phyloP scores from a whole-genome alignment of 2,888 invertebrate species.

The Beris chalybata region DNA sequence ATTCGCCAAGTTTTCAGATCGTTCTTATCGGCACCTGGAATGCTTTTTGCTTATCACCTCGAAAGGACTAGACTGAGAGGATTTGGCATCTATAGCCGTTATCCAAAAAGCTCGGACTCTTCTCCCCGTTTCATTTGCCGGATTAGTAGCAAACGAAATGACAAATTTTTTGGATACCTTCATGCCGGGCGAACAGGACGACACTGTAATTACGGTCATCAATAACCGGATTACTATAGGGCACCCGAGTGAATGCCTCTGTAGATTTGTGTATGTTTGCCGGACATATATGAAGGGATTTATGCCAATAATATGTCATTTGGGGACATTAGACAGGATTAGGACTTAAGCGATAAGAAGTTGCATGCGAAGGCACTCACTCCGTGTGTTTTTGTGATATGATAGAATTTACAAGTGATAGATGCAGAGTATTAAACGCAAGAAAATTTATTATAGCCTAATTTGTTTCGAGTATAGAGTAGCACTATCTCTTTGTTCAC shows the following conservation, averaged over 20 bases:
- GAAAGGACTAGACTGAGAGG: too few relatives aligned
- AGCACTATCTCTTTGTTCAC: too few relatives aligned
- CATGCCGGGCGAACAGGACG: conserved; percentile 2
- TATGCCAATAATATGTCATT: conserved; percentile 27
- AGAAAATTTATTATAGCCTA: too few relatives aligned
- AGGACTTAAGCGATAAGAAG: conserved; percentile 1
- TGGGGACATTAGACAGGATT: background rate
- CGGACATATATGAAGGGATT: conserved; percentile 24
- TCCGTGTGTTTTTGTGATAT: too few relatives aligned
- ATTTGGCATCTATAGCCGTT: background rate
- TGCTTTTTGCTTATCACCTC: background rate
- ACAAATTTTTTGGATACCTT: conserved; percentile 22
- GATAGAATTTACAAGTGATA: too few relatives aligned
- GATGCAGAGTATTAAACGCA: too few relatives aligned
- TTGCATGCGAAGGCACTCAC: too few relatives aligned
- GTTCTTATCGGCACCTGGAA: conserved; percentile 5
- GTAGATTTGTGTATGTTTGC: conserved; percentile 12
- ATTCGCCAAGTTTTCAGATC: conserved; percentile 2
- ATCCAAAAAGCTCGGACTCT: background rate
- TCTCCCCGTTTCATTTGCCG: background rate
- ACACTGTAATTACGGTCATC: conserved; percentile 20
- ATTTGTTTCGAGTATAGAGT: too few relatives aligned
- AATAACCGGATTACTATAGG: conserved; percentile 21
- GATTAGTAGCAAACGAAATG: conserved; percentile 10
- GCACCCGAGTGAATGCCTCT: background rate